Base-by-base conservation (phyloP, 2,888 invertebrate species). In the Ganaspis brasiliensis region DNA sequence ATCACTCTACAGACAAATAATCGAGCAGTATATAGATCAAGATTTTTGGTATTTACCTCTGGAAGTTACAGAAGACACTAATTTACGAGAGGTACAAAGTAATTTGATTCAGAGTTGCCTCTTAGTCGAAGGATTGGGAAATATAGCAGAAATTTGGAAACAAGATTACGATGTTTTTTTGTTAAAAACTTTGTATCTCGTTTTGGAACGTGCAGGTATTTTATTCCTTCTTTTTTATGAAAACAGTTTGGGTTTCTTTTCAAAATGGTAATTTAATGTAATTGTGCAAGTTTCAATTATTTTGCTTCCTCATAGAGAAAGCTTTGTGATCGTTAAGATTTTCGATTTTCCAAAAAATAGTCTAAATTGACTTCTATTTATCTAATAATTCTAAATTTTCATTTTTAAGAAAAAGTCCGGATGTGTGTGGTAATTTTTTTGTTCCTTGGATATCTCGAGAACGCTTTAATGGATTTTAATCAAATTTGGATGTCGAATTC, bases 201-300 rank as follows among this genome's bases (percentile, higher is more conserved):
- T 96, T 26, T 90, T 97, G 71, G 95, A 96, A 88, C 93, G 95
- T 91, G 94, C 96, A 75, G 96, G 96, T 95, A 90, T 79, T 59
- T 26, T 63, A 4, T 21, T 19, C 4, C 16, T 31, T 31, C 16
- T 12, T 61, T 19, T n/a, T n/a, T n/a, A n/a, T n/a, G n/a, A n/a
- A n/a, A n/a, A n/a, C n/a, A n/a, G n/a, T n/a, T n/a, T n/a, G n/a
- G n/a, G 4, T 63, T 24, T 21, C 8, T 2, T 9, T 12, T 37
- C n/a, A 49, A 49, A 49, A 35, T 24, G 9, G 12, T 0, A 40
- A 72, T 52, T 6, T 6, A 59, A 49, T n/a, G n/a, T n/a, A n/a
- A n/a, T n/a, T n/a, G n/a, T n/a, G n/a, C n/a, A n/a, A n/a, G n/a
- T n/a, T n/a, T n/a, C n/a, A n/a, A n/a, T n/a, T n/a, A n/a, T n/a